These are phyloP conservation scores for Brachionus angularis DNA, from an alignment of 1,140 invertebrate species.

Conservation along the genomic window DNA sequence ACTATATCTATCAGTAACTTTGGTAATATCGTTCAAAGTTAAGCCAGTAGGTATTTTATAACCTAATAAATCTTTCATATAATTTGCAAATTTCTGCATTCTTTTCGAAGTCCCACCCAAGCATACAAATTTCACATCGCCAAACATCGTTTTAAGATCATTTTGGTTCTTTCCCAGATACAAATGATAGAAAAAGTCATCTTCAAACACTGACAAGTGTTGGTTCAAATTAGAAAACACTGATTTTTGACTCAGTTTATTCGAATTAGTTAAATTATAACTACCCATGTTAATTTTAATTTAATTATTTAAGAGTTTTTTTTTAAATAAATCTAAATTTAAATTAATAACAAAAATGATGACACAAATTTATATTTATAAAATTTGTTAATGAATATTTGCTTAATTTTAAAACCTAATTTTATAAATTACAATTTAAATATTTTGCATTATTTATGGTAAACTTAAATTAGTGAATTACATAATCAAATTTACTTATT, in stretches of 20 bases:
- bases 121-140: slow-evolving; percentile 89
- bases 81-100: slow-evolving; percentile 86
- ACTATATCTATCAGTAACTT: slow-evolving; percentile 81
- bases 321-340: too few relatives aligned
- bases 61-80: slow-evolving; percentile 80
- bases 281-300: slow-evolving; percentile 7
- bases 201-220: slow-evolving; percentile 45
- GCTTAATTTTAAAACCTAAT: too few relatives aligned
- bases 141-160: slow-evolving; percentile 82
- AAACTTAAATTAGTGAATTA: too few relatives aligned
- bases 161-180: slow-evolving; percentile 82
- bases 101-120: slow-evolving; percentile 92
- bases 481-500: too few relatives aligned
- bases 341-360: too few relatives aligned
- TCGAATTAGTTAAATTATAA: neutral
- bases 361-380: too few relatives aligned
- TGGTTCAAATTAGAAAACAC: slow-evolving; percentile 28
- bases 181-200: slow-evolving; percentile 86
- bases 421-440: too few relatives aligned
- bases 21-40: slow-evolving; percentile 78
- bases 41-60: slow-evolving; percentile 81
- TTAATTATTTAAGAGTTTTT: too few relatives aligned
- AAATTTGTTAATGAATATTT: too few relatives aligned
- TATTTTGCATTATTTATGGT: too few relatives aligned
- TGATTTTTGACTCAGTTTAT: neutral